Evolutionary conservation across 2,888 invertebrate genomes (phyloP), one percentile per base, ranked within the genome.

Genomic region (Sicus ferrugineus): DNA sequence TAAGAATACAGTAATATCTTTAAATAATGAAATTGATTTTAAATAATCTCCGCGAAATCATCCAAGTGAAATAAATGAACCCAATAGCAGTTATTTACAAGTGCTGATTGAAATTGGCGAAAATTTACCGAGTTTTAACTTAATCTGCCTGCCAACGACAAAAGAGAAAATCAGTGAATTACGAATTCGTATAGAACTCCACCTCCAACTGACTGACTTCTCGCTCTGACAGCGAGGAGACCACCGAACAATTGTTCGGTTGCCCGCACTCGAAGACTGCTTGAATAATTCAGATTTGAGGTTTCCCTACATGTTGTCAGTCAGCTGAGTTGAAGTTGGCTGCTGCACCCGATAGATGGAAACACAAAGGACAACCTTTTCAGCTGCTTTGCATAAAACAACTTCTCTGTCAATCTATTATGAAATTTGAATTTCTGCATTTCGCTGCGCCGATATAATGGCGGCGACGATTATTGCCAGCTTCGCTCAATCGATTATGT

Each of bases 351-450:
- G 61, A 61, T 42, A 61, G 59, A 59, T 61, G 34, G n/a, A n/a
- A n/a, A n/a, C 21, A 61, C 48, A 30, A 63, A 46, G 28, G 21
- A 56, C 16, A 56, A 23, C 50, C 48, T 30, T n/a, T 66, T 26
- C 28, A 16, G 28, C 38, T 56, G 26, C 16, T 66, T 66, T 66
- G 66, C 66, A 66, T 66, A 66, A 28, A 66, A 66, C 66, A 66
- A 66, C 66, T 56, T 19, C 31, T 9, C 50, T 64, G 48, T 64
- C 64, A 50, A 23, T 61, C 42, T 61, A 48, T 21, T 50, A 64
- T 50, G 19, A 64, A 50, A 52, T 30, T 64, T 48, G 48, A 34
- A 64, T 50, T 52, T 59, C 2, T 16, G 42, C 14, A 42, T n/a
- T 4, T 42, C 42, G 7, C 34, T 1, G 34, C 14, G 14, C 34